Evolutionary conservation across 1,140 invertebrate genomes (phyloP), one percentile per base, ranked within the genome.

Genomic region (Pararge aegeria): DNA sequence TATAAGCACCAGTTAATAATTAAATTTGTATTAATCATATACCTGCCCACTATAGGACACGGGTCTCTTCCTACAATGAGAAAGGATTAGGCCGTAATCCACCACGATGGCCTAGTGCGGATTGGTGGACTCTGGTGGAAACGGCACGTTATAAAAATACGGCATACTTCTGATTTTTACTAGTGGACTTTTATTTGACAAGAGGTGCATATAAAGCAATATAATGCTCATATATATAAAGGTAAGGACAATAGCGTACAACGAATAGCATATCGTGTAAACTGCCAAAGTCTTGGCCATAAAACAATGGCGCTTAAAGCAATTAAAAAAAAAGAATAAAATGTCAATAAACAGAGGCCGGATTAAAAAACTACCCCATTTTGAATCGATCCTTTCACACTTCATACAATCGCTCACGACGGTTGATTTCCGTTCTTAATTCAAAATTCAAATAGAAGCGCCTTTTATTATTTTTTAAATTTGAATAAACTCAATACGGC

Each of bases 331-430:
- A 74, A 66, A 54, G 13, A 55, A 68, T 60, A 84, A 81, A 80
- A 83, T 80, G 73, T 83, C 79, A 76, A 82, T 83, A 83, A 70
- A 75, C 71, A 66, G 64, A 56, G 70, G 69, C 69, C 44, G 70
- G 72, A 68, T 66, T 69, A 65, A 80, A 80, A 77, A 76, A 83
- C 63, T 71, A 75, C 68, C 73, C 78, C 75, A 68, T 80, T 80
- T 68, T 74, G 78, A 84, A 85, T 89, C 83, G 79, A 89, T 86
- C 79, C 83, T 83, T 87, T 87, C 83, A 86, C 86, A 89, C 86
- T 89, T 89, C 59, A 75, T 73, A 87, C 82, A 83, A 86, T 77
- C 78, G 75, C 61, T 70, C 72, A 74, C 77, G 83, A 88, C 85
- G 81, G 83, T 81, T 83, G 74, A 83, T 86, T 89, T 89, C 85